Conservation (phyloP, 2,113 vertebrate species). For the Corydoras sp. region DNA sequence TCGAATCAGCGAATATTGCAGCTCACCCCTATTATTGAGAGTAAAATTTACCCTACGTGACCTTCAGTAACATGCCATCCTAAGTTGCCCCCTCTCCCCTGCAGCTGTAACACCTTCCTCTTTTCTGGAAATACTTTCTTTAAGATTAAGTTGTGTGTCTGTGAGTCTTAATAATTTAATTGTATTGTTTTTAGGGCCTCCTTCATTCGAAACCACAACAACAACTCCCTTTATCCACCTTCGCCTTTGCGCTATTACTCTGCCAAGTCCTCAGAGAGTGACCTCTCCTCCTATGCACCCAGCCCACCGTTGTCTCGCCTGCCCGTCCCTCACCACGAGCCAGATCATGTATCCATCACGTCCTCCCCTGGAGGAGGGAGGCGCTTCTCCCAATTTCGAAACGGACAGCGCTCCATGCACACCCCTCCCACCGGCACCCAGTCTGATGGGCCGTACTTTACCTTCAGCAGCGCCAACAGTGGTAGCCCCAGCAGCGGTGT, state of each 20-base stretch:
- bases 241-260: conserved; percentile 50
- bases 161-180: too few species aligned
- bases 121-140: too few species aligned
- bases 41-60: too few species aligned
- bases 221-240: conserved; percentile 57
- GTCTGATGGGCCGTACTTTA: conserved; percentile 54
- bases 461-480: conserved; percentile 56
- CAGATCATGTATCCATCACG: conserved; percentile 22
- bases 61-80: too few species aligned
- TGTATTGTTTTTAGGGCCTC: conserved; percentile 50
- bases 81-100: too few species aligned
- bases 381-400: conserved; percentile 28
- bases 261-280: conserved; percentile 62
- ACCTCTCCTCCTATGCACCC: conserved; percentile 54
- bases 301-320: conserved; percentile 49
- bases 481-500: conserved; percentile 32
- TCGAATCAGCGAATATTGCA: too few species aligned
- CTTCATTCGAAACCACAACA: conserved; percentile 60
- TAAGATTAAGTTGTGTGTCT: too few species aligned
- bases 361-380: conserved; percentile 36
- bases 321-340: conserved; percentile 50
- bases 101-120: too few species aligned
- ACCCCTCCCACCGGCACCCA: conserved; percentile 44
- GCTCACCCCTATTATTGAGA: too few species aligned
- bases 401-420: conserved; percentile 34